Percentiles rank a stretch among this genome's conserved stretches.
Conservation (phyloP, 2,888 invertebrate species). For the Hemithea aestivaria region DNA sequence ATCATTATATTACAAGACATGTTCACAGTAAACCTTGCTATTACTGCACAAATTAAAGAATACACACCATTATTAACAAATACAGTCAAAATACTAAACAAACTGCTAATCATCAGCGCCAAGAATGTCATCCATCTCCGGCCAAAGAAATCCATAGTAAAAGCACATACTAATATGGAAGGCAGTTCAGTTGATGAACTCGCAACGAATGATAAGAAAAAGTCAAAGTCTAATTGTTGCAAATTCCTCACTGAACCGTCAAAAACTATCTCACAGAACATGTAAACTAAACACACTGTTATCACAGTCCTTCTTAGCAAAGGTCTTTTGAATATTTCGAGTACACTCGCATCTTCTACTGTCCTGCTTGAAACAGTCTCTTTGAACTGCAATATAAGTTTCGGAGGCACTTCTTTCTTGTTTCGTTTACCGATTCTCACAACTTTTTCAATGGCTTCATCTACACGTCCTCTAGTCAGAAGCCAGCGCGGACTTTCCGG, state of each 20-base stretch:
- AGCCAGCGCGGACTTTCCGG: constrained; percentile 58
- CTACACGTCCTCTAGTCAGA: constrained; percentile 45
- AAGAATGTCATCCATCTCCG: constrained; percentile 45
- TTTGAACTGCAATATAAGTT: constrained; percentile 47
- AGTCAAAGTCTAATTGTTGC: constrained; percentile 46
- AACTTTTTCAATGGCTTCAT: constrained; percentile 47
- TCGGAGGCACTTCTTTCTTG: constrained; percentile 41
- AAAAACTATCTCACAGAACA: constrained; percentile 46
- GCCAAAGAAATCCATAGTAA: constrained; percentile 50
- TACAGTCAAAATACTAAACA: constrained; percentile 42
- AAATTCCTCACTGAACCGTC: constrained; percentile 50
- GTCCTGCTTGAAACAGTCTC: constrained; percentile 23
- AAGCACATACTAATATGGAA: constrained; percentile 44
- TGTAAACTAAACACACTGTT: constrained; percentile 41
- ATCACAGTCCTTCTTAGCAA: constrained; percentile 42
- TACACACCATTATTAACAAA: constrained; percentile 37
- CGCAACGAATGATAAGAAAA: constrained; percentile 49
- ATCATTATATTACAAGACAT: constrained; percentile 41
- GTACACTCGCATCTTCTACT: constrained; percentile 32
- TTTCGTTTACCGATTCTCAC: constrained; percentile 45
- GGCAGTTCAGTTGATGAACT: constrained; percentile 51
- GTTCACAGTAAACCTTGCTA: constrained; percentile 50
- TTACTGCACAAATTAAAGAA: constrained; percentile 42
- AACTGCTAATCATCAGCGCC: constrained; percentile 34
- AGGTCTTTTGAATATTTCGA: constrained; percentile 47